Conservation (phyloP, 1,140 invertebrate genomes). For the Gonioctena quinquepunctata region DNA sequence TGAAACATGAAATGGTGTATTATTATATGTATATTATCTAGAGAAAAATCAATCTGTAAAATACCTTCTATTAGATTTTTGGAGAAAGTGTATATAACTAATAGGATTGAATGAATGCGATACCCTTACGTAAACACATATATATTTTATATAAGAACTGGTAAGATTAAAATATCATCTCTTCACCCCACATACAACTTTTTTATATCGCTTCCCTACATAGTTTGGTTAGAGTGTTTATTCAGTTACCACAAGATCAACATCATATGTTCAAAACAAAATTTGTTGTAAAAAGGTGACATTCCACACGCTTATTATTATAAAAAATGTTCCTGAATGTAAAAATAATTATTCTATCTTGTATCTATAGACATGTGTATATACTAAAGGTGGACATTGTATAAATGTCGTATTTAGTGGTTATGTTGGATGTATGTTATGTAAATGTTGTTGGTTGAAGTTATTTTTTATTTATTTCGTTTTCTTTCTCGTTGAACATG, state of each 20-base stretch:
- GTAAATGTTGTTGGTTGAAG: slow-evolving; percentile 25
- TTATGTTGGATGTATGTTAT: slow-evolving; percentile 40
- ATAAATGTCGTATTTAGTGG: slow-evolving; percentile 31
- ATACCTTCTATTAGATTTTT: no score
- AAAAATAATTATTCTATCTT: slow-evolving; percentile 35
- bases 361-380: slow-evolving; percentile 38
- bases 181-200: no score
- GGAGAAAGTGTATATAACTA: no score
- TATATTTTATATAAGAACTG: no score
- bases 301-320: slow-evolving; percentile 47
- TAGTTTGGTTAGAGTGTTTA: no score
- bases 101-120: no score
- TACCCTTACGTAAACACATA: no score
- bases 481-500: not conserved
- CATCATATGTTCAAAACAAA: not conserved
- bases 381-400: slow-evolving; percentile 28
- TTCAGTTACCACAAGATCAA: not conserved
- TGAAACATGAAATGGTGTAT: no score
- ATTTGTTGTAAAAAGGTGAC: slow-evolving; percentile 27
- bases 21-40: no score
- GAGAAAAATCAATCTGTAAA: no score
- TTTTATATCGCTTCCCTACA: no score
- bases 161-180: no score
- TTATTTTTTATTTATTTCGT: slow-evolving; percentile 7
- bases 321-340: slow-evolving; percentile 47